Percentiles rank a stretch among this genome's conserved stretches.
Conservation (phyloP, 1,140 invertebrate genomes). For the Cydia fagiglandana region DNA sequence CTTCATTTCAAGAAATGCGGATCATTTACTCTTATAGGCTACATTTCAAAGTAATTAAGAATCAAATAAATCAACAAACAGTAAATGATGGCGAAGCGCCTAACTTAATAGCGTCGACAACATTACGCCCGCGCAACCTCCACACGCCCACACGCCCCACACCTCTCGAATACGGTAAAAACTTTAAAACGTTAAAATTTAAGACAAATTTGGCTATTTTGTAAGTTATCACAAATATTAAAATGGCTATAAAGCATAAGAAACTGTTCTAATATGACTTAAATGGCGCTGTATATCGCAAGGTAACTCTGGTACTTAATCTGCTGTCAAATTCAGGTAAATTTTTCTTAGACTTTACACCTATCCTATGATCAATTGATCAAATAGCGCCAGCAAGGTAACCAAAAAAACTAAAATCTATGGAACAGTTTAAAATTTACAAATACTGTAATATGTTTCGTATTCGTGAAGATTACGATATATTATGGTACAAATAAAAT, state of each 20-base stretch:
- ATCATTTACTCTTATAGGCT: background rate
- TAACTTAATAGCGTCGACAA: constrained; percentile 70
- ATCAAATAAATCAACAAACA: constrained; percentile 40
- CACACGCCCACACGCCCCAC: background rate
- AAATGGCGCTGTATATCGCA: too few species aligned
- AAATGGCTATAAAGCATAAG: too few species aligned
- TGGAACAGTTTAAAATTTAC: background rate
- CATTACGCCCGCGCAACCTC: constrained; percentile 18
- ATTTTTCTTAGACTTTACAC: too few species aligned
- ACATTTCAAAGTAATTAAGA: constrained; percentile 37
- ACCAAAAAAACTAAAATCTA: background rate
- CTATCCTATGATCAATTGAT: too few species aligned
- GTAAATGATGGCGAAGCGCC: constrained; percentile 59
- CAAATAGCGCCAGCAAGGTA: background rate
- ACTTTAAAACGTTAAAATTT: constrained; percentile 23
- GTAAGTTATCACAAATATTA: too few species aligned
- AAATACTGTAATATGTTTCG: background rate
- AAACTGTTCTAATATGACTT: too few species aligned
- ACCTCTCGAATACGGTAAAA: constrained; percentile 4
- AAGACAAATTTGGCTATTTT: background rate
- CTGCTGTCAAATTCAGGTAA: too few species aligned
- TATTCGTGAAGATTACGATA: background rate
- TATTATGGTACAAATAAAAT: constrained; percentile 13
- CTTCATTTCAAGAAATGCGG: too few species aligned
- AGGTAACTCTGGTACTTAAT: too few species aligned